Evolutionary conservation across 2,113 vertebrate species (phyloP), one percentile per base, ranked within the genome.

Genomic region (Dinomys branickii): DNA sequence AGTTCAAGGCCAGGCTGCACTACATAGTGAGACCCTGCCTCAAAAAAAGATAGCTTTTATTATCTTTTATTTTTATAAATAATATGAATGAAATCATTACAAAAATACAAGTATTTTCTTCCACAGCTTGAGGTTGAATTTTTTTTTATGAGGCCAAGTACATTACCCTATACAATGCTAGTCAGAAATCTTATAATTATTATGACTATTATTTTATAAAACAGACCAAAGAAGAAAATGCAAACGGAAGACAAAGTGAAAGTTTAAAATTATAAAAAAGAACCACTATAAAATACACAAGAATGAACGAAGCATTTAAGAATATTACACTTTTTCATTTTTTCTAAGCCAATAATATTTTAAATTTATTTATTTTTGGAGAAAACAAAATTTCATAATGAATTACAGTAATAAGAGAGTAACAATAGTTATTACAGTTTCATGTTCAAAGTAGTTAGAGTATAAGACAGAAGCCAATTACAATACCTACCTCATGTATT

Each of bases 61-160:
- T 97, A 67, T 84, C 84, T 41, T 93, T 95, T 83, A 93, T 91
- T 84, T 93, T 78, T 92, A 82, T 95, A 80, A 95, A n/a, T 82
- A 52, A 95, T 24, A 92, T 65, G 19, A 95, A 91, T 80, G 26
- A 94, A 86, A 24, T 84, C 85, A 67, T 82, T 90, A 71, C 65
- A 90, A 63, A 93, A 94, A 95, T 61, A 88, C 14, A 89, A 82
- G 24, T 85, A 85, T 85, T 75, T 92, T 85, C 80, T 71, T 85
- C 81, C 81, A 86, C 67, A 86, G 92, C 41, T 82, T 89, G 58
- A 61, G n/a, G 7, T 83, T 84, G 41, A 93, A 91, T 94, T 30
- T 13, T 50, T 24, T 95, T 93, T 83, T 28, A 86, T 67, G 9
- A 91, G 65, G 75, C 17, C 20, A 80, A 44, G 44, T 63, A 65